Evolutionary conservation across 2,888 invertebrate genomes (phyloP).

Genomic region (Blastobasis lacticolella): DNA sequence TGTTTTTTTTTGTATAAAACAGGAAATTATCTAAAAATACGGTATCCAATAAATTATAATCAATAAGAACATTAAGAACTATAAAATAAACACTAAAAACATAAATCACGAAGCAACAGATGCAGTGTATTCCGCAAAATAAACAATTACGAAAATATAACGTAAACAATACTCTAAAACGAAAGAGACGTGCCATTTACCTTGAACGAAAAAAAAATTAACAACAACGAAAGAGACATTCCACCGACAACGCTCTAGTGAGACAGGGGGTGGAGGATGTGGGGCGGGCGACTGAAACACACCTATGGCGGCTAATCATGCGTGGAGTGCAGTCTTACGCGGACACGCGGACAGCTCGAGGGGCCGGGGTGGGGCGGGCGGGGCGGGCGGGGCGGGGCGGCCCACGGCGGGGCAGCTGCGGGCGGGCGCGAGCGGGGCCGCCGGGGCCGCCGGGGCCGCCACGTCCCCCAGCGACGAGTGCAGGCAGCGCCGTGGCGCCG

Average conservation of each 20-base stretch:
- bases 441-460: constrained; percentile 25
- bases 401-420: constrained; percentile 24
- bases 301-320: constrained; percentile 54
- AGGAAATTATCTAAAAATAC: too few species aligned
- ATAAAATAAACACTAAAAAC: neutral
- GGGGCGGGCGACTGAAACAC: constrained; percentile 51
- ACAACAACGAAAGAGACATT: constrained; percentile 2
- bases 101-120: constrained; percentile 3
- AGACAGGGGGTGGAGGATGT: constrained; percentile 11
- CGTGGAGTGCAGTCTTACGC: constrained; percentile 55
- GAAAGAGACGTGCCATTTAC: neutral
- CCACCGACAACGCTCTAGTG: constrained; percentile 13
- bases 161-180: neutral
- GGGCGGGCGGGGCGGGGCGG: constrained; percentile 10
- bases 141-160: neutral
- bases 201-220: constrained; percentile 7
- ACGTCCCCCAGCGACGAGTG: constrained; percentile 32
- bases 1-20: too few species aligned
- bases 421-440: constrained; percentile 17
- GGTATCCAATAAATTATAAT: too few species aligned
- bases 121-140: constrained; percentile 7
- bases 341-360: constrained; percentile 10
- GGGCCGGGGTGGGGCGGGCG: constrained; percentile 11
- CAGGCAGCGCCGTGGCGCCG: constrained; percentile 27
- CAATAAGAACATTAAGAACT: too few species aligned